phyloP scores from a whole-genome alignment of 2,888 invertebrate species.

The Volucella bombylans region DNA sequence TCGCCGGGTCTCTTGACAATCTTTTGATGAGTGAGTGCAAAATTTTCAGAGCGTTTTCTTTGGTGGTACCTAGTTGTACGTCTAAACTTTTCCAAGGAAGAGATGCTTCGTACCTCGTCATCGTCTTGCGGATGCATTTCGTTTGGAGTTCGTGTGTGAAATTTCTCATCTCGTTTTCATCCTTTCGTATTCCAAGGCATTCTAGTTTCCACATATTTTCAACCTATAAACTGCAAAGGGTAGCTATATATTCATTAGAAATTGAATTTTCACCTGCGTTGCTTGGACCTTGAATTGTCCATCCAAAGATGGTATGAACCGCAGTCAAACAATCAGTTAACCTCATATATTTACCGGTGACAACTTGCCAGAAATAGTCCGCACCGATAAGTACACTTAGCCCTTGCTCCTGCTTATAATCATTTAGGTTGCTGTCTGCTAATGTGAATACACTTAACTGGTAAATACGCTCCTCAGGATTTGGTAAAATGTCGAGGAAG shows the following conservation, averaged over 20 bases:
- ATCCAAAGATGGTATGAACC: background rate
- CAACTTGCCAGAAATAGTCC: too few species aligned
- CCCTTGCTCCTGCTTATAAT: too few species aligned
- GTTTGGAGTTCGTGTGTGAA: background rate
- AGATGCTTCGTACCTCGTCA: slow-evolving; percentile 2
- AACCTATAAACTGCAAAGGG: background rate
- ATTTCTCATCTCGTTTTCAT: background rate
- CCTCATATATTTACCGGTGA: too few species aligned
- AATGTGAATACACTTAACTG: background rate
- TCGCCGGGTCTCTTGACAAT: too few species aligned
- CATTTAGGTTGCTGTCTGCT: too few species aligned
- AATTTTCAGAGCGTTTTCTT: slow-evolving; percentile 15
- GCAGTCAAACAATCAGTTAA: background rate
- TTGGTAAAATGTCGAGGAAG: background rate
- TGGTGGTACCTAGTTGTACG: background rate
- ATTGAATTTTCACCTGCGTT: too few species aligned
- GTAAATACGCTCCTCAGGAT: background rate
- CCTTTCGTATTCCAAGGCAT: slow-evolving; percentile 9
- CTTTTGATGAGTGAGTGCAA: slow-evolving; percentile 7
- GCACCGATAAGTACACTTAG: too few species aligned
- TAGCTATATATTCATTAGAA: too few species aligned
- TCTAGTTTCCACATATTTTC: slow-evolving; percentile 18
- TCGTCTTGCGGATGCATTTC: slow-evolving; percentile 10
- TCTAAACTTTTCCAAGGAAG: slow-evolving; percentile 23
- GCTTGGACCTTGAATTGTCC: background rate